Base-by-base conservation (phyloP, 2,113 vertebrate genomes). In the Excalfactoria chinensis region DNA sequence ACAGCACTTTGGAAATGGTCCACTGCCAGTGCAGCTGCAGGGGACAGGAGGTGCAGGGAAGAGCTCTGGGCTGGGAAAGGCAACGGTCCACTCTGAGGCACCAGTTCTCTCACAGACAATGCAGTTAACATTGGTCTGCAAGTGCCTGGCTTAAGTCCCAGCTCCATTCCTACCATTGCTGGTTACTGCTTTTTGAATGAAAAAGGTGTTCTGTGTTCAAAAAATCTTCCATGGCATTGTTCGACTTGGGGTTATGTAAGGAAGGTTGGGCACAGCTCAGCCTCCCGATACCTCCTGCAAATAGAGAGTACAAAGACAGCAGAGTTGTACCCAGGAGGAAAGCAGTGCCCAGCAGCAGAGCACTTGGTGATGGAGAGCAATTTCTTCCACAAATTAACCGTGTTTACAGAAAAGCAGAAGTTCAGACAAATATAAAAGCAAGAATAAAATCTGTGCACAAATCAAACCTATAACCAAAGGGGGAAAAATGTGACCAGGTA, bases 1-100 rank as follows among this genome's bases (percentile, higher is more conserved):
- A 83, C 68, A 73, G 88, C 49, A 44, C 35, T 85, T 92, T 89
- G 81, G 89, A 92, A 95, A 49, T 9, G 20, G 64, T 66, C 70
- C 77, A 48, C 77, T 35, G 67, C 86, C 81, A 93, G 58, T 78
- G n/a, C 87, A 95, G 78, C 81, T 91, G 91, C 37, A 58, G 53
- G 63, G 48, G 68, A 5, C 22, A 63, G 37, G 63, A 5, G 26
- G 44, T n/a, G 13, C 34, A 43, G 66, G 48, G 32, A 88, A 37
- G 46, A 70, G 46, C 68, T n/a, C 60, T 25, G 30, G 10, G 44
- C 64, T 68, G 60, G 41, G 58, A 78, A 91, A 91, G n/a, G 44
- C 40, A 69, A 46, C 69, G 9, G 3, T 66, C 74, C 41, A 0
- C 84, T 56, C 1, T 0, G 68, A 77, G 35, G 26, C 22, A 34